Percentiles rank a stretch among this genome's conserved stretches.
Conservation (phyloP, 2,113 vertebrate genomes). For the Chiloscyllium plagiosum region DNA sequence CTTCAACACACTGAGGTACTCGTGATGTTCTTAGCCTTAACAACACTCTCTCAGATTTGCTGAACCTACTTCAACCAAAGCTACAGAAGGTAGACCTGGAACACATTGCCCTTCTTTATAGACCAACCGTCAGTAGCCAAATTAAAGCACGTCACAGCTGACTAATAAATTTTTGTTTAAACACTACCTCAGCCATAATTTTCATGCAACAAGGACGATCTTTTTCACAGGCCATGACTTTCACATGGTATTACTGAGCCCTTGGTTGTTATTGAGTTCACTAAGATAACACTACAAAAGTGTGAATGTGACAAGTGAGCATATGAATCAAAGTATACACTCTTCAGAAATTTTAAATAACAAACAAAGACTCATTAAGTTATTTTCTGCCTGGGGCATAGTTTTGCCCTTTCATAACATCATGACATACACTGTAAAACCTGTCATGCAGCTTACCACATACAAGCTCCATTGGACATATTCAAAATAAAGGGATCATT, state of each 20-base stretch:
- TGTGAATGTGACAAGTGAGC: background rate
- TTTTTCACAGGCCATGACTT: slow-evolving; percentile 7
- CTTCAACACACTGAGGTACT: background rate
- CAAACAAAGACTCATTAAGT: background rate
- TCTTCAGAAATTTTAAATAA: background rate
- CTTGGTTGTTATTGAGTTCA: background rate
- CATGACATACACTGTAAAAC: background rate
- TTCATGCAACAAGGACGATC: background rate
- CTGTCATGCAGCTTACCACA: background rate
- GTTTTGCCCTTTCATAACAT: background rate
- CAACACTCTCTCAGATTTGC: background rate
- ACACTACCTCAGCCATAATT: background rate
- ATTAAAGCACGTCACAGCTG: background rate
- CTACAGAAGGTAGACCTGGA: background rate
- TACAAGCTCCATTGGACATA: background rate
- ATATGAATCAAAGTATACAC: background rate
- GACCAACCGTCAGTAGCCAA: background rate
- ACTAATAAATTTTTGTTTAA: slow-evolving; percentile 24
- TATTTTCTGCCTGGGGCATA: background rate
- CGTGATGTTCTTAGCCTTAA: background rate
- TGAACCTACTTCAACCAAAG: background rate
- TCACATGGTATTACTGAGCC: background rate
- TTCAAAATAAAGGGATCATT: background rate
- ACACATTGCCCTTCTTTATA: background rate
- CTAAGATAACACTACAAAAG: background rate